Conservation (phyloP, 2,113 vertebrate species). For the Proteles cristata region DNA sequence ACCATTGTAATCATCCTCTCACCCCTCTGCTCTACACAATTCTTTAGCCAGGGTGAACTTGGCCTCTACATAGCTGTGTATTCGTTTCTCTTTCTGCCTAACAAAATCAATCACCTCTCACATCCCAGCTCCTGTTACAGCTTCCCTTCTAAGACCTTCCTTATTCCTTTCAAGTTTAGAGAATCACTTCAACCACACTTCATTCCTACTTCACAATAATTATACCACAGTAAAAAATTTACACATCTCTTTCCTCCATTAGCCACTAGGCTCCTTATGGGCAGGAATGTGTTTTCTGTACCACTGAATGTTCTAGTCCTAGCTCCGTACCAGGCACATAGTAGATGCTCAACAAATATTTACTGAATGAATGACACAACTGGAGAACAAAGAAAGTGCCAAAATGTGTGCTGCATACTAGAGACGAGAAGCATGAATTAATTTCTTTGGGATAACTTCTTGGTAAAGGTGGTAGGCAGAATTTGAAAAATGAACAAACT, state of each 20-base stretch:
- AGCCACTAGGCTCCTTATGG: not conserved
- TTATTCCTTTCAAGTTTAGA: conserved; percentile 13
- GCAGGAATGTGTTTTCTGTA: not conserved
- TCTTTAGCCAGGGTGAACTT: not conserved
- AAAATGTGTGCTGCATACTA: not conserved
- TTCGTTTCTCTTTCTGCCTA: not conserved
- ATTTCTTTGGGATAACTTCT: not conserved
- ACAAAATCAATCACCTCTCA: conserved; percentile 15
- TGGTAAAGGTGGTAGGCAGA: conserved; percentile 27
- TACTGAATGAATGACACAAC: conserved; percentile 18
- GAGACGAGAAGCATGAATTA: not conserved
- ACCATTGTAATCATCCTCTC: not conserved
- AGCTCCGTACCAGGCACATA: conserved; percentile 43
- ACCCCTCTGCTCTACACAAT: not conserved
- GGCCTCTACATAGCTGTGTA: not conserved
- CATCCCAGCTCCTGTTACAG: not conserved
- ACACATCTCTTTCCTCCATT: not conserved
- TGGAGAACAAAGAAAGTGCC: conserved; percentile 13
- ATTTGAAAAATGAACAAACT: conserved; percentile 52
- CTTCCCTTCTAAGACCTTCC: not conserved
- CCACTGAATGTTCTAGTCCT: not conserved
- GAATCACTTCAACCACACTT: conserved; percentile 1
- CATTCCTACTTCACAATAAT: conserved; percentile 24
- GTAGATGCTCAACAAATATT: conserved; percentile 52
- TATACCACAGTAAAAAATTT: not conserved